Conservation (phyloP, 2,797 vertebrate genomes). For the Cuculus canorus region DNA sequence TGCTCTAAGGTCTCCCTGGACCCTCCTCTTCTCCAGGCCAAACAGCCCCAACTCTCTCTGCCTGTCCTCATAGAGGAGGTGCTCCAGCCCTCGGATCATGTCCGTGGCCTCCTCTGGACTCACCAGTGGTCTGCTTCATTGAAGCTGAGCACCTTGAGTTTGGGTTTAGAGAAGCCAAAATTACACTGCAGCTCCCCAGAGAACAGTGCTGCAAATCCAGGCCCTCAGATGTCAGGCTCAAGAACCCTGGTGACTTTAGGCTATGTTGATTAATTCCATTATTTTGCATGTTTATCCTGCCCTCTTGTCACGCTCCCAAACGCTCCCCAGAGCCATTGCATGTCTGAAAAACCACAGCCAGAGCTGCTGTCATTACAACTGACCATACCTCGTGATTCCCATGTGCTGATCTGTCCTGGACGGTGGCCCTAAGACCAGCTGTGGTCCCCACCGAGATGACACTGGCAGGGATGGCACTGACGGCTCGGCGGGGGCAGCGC, state of each 20-base stretch:
- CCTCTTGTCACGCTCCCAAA: neutral
- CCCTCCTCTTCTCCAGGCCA: too few species aligned
- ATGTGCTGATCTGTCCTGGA: neutral
- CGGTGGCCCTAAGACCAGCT: neutral
- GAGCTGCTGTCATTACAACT: neutral
- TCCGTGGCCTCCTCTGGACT: too few species aligned
- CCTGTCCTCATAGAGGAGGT: too few species aligned
- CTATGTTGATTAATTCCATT: neutral
- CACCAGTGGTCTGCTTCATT: neutral
- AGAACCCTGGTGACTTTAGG: neutral
- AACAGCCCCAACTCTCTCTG: too few species aligned
- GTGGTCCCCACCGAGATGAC: neutral
- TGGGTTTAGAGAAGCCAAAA: neutral
- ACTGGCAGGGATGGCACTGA: neutral
- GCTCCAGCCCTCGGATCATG: too few species aligned
- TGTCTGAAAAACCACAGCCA: neutral
- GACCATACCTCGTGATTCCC: neutral
- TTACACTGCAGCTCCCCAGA: neutral
- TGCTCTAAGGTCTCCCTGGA: too few species aligned
- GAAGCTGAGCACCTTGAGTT: neutral
- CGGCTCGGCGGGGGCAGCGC: neutral
- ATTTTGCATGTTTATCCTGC: neutral
- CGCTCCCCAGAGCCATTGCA: neutral
- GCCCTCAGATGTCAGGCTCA: neutral
- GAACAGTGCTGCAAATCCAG: neutral